Evolutionary conservation across 2,113 vertebrate genomes (phyloP), one percentile per base, ranked within the genome.

Genomic region (Aptenodytes patagonicus): DNA sequence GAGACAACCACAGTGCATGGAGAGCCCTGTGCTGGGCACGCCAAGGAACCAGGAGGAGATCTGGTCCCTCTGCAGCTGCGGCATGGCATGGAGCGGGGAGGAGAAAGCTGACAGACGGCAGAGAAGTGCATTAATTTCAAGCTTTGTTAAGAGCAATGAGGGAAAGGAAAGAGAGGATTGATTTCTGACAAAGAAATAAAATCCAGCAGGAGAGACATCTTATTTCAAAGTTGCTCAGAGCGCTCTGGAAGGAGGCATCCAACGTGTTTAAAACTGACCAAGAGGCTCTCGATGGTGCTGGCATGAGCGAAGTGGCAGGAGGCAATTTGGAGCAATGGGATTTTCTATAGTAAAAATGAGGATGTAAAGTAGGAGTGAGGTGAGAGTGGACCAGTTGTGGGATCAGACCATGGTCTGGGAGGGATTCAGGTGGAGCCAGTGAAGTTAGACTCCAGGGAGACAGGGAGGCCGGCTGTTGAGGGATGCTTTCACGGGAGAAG

Each of bases 121-220:
- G 38, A 55, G 42, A 49, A 81, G 5, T 2, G 49, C 32, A 52
- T 46, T 73, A 2, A 93, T 94, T 93, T 87, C 84, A 87, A 91
- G 83, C 55, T 93, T 87, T 83, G 28, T 38, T 91, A 79, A 73
- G 84, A 95, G 73, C 34, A 86, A 49, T 12, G 49, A 52, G 55
- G 40, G 78, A 44, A 47, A 54, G 68, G 66, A 62, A 79, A 31
- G 58, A 88, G 26, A 19, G 20, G 28, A 87, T 93, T 16, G 1
- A 83, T 95, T 93, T 85, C 81, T 93, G 85, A 68, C 72, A 64
- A 25, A 51, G 55, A 58, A 78, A 82, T 78, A 19, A 71, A 94
- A 68, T 54, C 81, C 84, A 82, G 28, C 52, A 68, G 73, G 60
- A 85, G 69, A 68, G 69, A 87, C 42, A 42, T 95, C 94, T 95